phyloP scores from a whole-genome alignment of 1,140 invertebrate genomes.

The Drosophila bipectinata region DNA sequence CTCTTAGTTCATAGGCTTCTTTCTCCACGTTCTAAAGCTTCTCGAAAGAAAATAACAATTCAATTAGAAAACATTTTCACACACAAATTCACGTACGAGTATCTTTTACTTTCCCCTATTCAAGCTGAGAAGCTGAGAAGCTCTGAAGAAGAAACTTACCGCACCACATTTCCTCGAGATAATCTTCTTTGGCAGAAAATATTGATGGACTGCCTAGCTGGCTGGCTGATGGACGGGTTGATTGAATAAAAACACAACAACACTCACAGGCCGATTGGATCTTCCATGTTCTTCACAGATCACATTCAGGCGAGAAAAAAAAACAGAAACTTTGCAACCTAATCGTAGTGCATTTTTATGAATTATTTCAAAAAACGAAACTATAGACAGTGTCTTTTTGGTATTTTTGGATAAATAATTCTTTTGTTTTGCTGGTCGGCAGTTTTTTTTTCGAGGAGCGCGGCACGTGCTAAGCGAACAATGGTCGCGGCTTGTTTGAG shows the following conservation, averaged over 20 bases:
- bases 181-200: not conserved
- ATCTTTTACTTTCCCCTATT: constrained; percentile 1
- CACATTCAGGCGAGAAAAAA: not conserved
- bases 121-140: not conserved
- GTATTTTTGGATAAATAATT: constrained; percentile 8
- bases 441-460: constrained; percentile 17
- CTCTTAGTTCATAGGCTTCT: too few relatives aligned
- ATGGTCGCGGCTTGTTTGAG: constrained; percentile 77
- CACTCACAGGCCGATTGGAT: constrained; percentile 5
- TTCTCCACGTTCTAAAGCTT: too few relatives aligned
- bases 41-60: not conserved
- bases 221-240: constrained; percentile 10
- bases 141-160: constrained; percentile 20
- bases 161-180: constrained; percentile 19
- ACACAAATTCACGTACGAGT: not conserved
- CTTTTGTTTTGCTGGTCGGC: constrained; percentile 31
- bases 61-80: not conserved
- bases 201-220: not conserved
- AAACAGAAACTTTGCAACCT: not conserved
- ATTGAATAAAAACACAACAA: constrained; percentile 10
- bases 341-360: constrained; percentile 15
- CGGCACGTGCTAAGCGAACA: constrained; percentile 74
- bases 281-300: constrained; percentile 13
- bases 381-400: constrained; percentile 15
- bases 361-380: not conserved